phyloP scores from a whole-genome alignment of 2,797 vertebrate species.

The Hybognathus amarus region DNA sequence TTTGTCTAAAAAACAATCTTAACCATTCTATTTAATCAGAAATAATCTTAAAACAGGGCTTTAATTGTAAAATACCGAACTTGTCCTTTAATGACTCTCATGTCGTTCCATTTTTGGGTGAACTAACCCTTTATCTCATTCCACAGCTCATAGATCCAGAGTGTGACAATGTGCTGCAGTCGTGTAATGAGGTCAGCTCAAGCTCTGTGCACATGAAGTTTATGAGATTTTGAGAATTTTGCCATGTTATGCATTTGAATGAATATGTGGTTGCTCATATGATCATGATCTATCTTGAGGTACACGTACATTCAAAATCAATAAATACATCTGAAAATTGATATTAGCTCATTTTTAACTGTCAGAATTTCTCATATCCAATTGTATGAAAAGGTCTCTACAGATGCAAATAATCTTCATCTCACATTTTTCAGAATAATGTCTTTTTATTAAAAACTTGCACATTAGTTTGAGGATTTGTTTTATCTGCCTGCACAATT shows the following conservation, averaged over 20 bases:
- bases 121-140: neutral
- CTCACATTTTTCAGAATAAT: neutral
- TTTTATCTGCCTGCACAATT: neutral
- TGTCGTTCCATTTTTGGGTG: too few species aligned
- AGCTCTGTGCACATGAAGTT: neutral
- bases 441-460: neutral
- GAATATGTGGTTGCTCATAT: neutral
- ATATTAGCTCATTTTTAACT: neutral
- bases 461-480: neutral
- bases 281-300: neutral
- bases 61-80: too few species aligned
- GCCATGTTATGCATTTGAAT: neutral
- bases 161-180: neutral
- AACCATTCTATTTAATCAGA: too few species aligned
- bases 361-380: neutral
- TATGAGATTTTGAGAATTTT: constrained; percentile 6
- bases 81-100: too few species aligned
- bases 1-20: too few species aligned
- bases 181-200: constrained; percentile 11
- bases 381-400: neutral
- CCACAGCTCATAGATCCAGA: constrained; percentile 23
- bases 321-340: neutral
- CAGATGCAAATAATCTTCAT: neutral
- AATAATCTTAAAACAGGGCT: too few species aligned
- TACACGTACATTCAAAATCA: neutral